Conservation (phyloP, 2,797 vertebrate genomes). For the Pampus argenteus region DNA sequence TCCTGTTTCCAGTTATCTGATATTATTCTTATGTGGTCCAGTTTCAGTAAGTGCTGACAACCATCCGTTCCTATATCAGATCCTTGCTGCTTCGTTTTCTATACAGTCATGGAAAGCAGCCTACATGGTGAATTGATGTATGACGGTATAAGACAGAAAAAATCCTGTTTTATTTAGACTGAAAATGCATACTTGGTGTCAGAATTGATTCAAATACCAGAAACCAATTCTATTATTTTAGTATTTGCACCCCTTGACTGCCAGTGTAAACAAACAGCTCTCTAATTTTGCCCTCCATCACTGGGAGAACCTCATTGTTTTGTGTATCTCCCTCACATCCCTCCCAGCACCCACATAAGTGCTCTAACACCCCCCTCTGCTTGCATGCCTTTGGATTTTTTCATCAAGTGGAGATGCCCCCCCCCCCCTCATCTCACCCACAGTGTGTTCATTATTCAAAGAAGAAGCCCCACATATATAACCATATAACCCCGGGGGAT, state of each 20-base stretch:
- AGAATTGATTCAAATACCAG: too few species aligned
- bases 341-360: conserved; percentile 6
- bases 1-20: neutral
- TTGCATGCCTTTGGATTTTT: conserved; percentile 42
- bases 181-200: too few species aligned
- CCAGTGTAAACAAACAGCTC: conserved; percentile 20
- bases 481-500: conserved; percentile 44
- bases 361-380: neutral
- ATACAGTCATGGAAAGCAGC: too few species aligned
- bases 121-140: too few species aligned
- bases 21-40: neutral
- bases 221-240: too few species aligned
- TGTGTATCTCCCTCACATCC: neutral
- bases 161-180: too few species aligned
- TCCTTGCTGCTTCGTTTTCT: too few species aligned
- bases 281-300: neutral
- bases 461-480: conserved; percentile 30
- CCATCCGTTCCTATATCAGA: too few species aligned
- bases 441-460: conserved; percentile 56
- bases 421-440: conserved; percentile 7
- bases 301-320: neutral
- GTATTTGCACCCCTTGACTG: neutral
- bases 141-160: too few species aligned
- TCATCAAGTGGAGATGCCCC: conserved; percentile 34
- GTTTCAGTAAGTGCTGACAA: too few species aligned